Base-by-base conservation (phyloP, 2,797 vertebrate species). In the Parambassis ranga region DNA sequence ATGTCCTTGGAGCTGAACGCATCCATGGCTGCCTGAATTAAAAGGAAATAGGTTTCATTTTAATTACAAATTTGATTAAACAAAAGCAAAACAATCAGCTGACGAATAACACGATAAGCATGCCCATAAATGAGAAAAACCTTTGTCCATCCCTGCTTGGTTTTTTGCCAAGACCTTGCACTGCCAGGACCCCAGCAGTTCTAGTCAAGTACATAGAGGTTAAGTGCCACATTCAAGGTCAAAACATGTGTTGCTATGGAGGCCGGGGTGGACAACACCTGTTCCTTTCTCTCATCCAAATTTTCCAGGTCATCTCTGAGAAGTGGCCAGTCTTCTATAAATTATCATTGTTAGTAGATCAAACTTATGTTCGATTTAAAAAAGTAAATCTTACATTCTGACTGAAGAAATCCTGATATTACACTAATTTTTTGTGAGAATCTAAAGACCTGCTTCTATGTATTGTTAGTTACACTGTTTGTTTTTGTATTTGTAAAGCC, bases 1-100 rank as follows among this genome's bases (percentile, higher is more conserved):
- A 96, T 91, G 50, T 93, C 95, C 83, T 93, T 95, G 35, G 96
- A 94, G 79, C 82, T 97, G 87, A 97, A 96, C 16, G 85, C 8
- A 67, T 96, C 96, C 95, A 97, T 96, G 60, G 53, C 83, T 65
- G 65, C 85, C 83, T 84, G 63, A 43, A 48, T 42, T 43, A 55
- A 37, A 9, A n/a, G 18, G 24, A 36, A 67, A 41, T 4, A 30
- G 3, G 26, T 20, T 16, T 1, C 7, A 11, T 26, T 38, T 50
- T 28, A 49, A 20, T 30, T 8, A 14, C 23, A 18, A 10, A 49
- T 1, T 20, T 5, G 6, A 22, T 20, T 7, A 42, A 41, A 16
- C 15, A 22, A 52, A n/a, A n/a, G n/a, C n/a, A n/a, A n/a, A n/a
- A n/a, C n/a, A n/a, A n/a, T n/a, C n/a, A n/a, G n/a, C n/a, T n/a